phyloP scores from a whole-genome alignment of 2,888 invertebrate genomes.

The Macaria liturata region DNA sequence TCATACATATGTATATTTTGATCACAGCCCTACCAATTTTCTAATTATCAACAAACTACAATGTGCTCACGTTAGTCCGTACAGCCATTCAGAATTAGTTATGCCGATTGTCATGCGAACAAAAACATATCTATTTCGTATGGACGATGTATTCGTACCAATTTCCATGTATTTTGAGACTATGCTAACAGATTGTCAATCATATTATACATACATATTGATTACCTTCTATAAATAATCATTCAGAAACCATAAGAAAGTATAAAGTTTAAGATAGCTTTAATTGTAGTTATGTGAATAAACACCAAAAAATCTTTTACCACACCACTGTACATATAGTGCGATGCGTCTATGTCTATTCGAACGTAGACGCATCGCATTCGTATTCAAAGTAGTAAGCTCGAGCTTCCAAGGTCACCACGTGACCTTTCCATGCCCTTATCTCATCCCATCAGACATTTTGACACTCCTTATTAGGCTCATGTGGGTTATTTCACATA shows the following conservation, averaged over 20 bases:
- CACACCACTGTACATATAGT: too few relatives aligned
- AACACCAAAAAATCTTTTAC: too few relatives aligned
- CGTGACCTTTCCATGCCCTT: slow-evolving; percentile 33
- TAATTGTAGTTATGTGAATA: too few relatives aligned
- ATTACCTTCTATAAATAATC: too few relatives aligned
- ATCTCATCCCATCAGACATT: slow-evolving; percentile 30
- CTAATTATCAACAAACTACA: slow-evolving; percentile 22
- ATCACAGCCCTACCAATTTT: slow-evolving; percentile 6
- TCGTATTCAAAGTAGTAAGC: neutral
- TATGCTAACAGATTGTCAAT: too few relatives aligned
- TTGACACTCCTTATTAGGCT: slow-evolving; percentile 48
- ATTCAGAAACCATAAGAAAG: too few relatives aligned
- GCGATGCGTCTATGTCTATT: too few relatives aligned
- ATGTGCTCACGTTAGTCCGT: slow-evolving; percentile 21
- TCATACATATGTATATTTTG: neutral
- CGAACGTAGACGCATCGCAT: too few relatives aligned
- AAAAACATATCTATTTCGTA: slow-evolving; percentile 20
- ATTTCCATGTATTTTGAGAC: too few relatives aligned
- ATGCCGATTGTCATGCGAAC: slow-evolving; percentile 19
- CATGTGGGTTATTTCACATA: slow-evolving; percentile 54
- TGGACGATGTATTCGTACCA: too few relatives aligned
- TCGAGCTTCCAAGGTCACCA: slow-evolving; percentile 10
- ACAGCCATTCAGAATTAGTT: slow-evolving; percentile 23
- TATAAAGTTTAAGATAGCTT: too few relatives aligned
- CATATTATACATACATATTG: too few relatives aligned